Evolutionary conservation across 2,113 vertebrate species (phyloP).

Genomic region (Haemorhous mexicanus): DNA sequence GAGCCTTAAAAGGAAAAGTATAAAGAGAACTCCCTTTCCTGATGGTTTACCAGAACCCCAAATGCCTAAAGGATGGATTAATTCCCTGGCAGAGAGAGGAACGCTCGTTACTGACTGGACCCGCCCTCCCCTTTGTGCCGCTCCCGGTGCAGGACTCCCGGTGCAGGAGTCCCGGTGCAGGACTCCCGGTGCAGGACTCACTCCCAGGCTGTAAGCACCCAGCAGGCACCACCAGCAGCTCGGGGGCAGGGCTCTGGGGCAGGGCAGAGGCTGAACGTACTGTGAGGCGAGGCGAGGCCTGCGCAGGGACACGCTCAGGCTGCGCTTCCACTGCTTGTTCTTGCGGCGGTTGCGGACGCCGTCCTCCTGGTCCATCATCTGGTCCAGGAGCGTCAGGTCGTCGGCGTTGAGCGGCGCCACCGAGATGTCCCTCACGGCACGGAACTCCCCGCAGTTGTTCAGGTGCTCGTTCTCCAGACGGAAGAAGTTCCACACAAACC

Average conservation of each 20-base stretch:
- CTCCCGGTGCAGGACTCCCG: neutral
- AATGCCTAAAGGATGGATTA: neutral
- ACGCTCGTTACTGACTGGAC: neutral
- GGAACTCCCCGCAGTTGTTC: constrained; percentile 98
- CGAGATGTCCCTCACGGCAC: constrained; percentile 94
- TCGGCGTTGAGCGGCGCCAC: constrained; percentile 97
- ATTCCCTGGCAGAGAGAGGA: neutral
- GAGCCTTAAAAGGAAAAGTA: neutral
- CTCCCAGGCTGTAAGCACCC: too few species aligned
- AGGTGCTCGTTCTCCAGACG: constrained; percentile 97
- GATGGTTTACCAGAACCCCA: neutral
- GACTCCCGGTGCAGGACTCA: too few species aligned
- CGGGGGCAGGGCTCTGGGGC: accelerated
- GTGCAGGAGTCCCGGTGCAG: neutral
- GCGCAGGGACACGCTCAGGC: constrained; percentile 89
- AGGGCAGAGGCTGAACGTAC: constrained; percentile 71
- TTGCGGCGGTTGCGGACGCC: constrained; percentile 94
- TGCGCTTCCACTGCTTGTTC: constrained; percentile 90
- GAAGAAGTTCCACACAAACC: constrained; percentile 99
- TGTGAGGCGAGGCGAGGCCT: constrained; percentile 87
- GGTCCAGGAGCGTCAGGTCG: constrained; percentile 95
- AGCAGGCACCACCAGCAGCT: accelerated
- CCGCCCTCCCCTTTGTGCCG: accelerated
- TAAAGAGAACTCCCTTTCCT: neutral
- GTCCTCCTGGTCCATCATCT: constrained; percentile 99